These are phyloP conservation scores for Halichondria panicea DNA, from an alignment of 37 sponge, comb jelly and placozoan genomes.

Conservation along the genomic window DNA sequence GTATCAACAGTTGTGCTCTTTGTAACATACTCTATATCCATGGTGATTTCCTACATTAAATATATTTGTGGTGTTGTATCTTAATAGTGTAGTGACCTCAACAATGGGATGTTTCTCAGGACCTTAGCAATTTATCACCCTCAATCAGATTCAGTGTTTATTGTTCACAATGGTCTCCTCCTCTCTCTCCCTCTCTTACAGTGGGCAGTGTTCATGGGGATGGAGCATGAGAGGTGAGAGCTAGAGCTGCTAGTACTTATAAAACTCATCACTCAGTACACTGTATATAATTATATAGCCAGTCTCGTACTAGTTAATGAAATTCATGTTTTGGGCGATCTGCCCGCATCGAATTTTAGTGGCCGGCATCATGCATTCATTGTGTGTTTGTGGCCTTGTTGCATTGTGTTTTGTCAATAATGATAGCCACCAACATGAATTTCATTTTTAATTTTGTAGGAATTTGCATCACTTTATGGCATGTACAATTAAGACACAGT, in stretches of 20 bases:
- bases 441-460: too few relatives aligned
- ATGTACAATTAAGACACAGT: too few relatives aligned
- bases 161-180: not conserved
- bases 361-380: too few relatives aligned
- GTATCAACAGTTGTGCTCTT: too few relatives aligned
- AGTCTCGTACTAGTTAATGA: too few relatives aligned
- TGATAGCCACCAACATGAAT: too few relatives aligned
- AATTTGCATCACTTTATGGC: not conserved
- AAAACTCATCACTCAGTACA: too few relatives aligned
- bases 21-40: not conserved
- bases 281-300: too few relatives aligned
- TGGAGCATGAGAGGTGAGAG: slow-evolving; percentile 86
- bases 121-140: not conserved
- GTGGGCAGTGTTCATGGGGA: slow-evolving; percentile 83
- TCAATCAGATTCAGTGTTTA: not conserved
- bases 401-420: too few relatives aligned
- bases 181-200: slow-evolving; percentile 13
- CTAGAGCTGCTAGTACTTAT: not conserved
- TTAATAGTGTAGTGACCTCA: not conserved
- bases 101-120: not conserved
- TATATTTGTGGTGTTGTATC: not conserved
- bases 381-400: too few relatives aligned
- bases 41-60: not conserved
- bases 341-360: too few relatives aligned
- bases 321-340: too few relatives aligned